Percentiles rank a stretch among this genome's conserved stretches.
Evolutionary conservation across 2,113 vertebrate species (phyloP).

Genomic region (Chroicocephalus ridibundus): DNA sequence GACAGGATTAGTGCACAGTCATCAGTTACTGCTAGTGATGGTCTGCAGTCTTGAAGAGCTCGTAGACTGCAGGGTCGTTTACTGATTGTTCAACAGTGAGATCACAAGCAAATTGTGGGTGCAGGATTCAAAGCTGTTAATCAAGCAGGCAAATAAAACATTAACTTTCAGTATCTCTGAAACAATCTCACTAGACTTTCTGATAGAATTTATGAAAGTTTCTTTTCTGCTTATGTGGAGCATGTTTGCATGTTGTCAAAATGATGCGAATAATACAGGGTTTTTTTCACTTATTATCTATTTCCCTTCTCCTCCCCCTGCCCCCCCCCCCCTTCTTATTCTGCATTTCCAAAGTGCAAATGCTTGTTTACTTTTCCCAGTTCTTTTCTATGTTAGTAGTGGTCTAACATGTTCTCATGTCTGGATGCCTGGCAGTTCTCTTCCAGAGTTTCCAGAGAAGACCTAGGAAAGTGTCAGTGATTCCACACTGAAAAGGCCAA

Average conservation of each 20-base stretch:
- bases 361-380: not conserved
- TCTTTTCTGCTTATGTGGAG: not conserved
- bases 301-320: not conserved
- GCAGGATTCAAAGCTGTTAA: not conserved
- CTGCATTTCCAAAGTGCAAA: not conserved
- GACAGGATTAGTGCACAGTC: not conserved
- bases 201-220: not conserved
- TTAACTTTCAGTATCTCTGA: not conserved
- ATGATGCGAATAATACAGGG: not conserved
- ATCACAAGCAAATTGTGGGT: not conserved
- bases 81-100: not conserved
- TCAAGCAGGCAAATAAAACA: not conserved
- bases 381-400: not conserved
- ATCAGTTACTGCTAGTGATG: not conserved
- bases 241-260: not conserved
- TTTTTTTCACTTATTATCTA: not conserved
- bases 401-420: not conserved
- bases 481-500: rapidly evolving
- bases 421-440: not conserved
- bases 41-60: not conserved
- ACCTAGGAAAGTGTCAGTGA: not conserved
- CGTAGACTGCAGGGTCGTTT: not conserved
- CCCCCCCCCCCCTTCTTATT: not conserved
- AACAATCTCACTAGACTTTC: not conserved
- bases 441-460: not conserved